Evolutionary conservation across 92 coral and sea anemone species (phyloP).

Genomic region (Muricea muricata): DNA sequence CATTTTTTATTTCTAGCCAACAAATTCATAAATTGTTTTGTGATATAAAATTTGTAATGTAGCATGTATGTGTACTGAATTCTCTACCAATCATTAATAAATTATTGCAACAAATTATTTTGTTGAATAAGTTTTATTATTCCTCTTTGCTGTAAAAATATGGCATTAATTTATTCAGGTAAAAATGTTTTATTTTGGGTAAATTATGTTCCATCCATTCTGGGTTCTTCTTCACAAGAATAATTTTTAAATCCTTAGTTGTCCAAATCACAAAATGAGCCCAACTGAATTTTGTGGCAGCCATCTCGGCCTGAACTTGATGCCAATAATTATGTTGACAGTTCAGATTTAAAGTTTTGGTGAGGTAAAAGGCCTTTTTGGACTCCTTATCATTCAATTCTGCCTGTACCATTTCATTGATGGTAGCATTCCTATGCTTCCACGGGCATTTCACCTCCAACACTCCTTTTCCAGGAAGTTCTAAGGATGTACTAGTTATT

Average conservation of each 20-base stretch:
- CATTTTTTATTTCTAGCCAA: slow-evolving; percentile 26
- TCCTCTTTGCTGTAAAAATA: no score
- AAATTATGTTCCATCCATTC: slow-evolving; percentile 3
- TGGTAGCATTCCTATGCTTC: slow-evolving; percentile 44
- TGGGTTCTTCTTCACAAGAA: slow-evolving; percentile 18
- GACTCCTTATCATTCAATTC: slow-evolving; percentile 6
- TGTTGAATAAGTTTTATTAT: no score
- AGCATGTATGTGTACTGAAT: no score
- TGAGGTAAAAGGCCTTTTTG: slow-evolving; percentile 7
- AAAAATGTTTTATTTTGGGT: slow-evolving; percentile 32
- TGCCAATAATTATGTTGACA: slow-evolving; percentile 36
- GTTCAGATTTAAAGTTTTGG: slow-evolving; percentile 10
- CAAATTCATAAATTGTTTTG: no score
- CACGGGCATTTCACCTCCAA: slow-evolving; percentile 49
- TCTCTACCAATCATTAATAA: no score
- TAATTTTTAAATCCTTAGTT: slow-evolving; percentile 35
- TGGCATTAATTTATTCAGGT: slow-evolving; percentile 47
- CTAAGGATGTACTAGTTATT: slow-evolving; percentile 21
- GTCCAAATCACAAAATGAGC: slow-evolving; percentile 59
- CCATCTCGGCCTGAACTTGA: slow-evolving; percentile 45
- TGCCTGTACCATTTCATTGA: slow-evolving; percentile 13
- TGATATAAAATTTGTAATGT: no score
- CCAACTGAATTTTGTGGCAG: slow-evolving; percentile 46
- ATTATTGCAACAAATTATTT: no score
- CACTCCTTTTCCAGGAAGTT: background rate